Percentiles rank a stretch among this genome's conserved stretches.
Evolutionary conservation across 2,888 invertebrate species (phyloP).

Genomic region (Heliconius cydno): DNA sequence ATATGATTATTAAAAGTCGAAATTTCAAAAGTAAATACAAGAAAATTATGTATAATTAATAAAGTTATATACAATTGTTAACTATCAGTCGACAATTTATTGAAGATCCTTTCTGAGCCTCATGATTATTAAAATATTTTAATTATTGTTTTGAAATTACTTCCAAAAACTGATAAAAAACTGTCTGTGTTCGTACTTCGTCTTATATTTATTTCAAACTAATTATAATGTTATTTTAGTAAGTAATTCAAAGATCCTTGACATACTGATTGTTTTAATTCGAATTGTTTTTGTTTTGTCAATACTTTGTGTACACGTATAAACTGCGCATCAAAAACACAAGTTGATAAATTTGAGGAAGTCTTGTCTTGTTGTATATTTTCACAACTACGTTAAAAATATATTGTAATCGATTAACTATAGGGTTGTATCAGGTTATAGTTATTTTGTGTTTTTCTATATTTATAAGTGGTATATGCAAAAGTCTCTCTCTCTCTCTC

Average conservation of each 20-base stretch:
- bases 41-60: too few relatives aligned
- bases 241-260: conserved; percentile 12
- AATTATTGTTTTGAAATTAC: not conserved
- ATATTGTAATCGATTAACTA: not conserved
- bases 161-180: not conserved
- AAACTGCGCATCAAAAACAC: not conserved
- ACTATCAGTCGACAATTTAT: too few relatives aligned
- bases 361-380: not conserved
- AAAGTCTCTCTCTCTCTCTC: too few relatives aligned
- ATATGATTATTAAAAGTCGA: too few relatives aligned
- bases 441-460: not conserved
- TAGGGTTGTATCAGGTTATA: not conserved
- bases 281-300: not conserved
- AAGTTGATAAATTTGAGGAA: not conserved
- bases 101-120: too few relatives aligned
- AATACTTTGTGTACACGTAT: not conserved
- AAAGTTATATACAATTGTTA: too few relatives aligned
- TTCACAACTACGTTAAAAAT: not conserved
- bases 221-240: conserved; percentile 5
- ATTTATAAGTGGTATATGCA: not conserved
- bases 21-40: too few relatives aligned
- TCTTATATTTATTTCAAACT: not conserved
- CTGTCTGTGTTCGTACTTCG: not conserved
- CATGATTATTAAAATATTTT: not conserved
- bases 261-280: conserved; percentile 3